Evolutionary conservation across 2,888 invertebrate species (phyloP), one percentile per base, ranked within the genome.

Genomic region (Andrena praecox): DNA sequence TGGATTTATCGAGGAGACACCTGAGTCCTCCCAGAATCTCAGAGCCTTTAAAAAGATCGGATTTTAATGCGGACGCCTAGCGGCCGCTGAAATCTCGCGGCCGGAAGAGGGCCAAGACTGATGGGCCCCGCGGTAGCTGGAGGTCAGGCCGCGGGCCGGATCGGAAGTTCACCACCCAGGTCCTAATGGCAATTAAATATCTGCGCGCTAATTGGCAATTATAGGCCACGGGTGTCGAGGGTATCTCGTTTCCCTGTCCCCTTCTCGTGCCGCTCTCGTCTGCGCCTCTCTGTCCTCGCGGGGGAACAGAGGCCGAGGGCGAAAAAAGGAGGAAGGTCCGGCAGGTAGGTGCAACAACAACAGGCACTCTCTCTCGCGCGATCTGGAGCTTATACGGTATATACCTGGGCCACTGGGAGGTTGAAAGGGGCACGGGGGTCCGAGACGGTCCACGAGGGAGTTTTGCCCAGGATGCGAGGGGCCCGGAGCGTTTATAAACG

Each of bases 161-260:
- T 85, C 86, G 82, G 79, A 64, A 82, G 87, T 90, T 83, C 83
- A 85, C 90, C 91, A 90, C 91, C 91, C 90, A 87, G 24, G 24
- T 73, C 84, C 90, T 87, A 93, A 93, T 91, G 91, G 91, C 93
- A 93, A 94, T 94, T 93, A 93, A 93, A 94, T 93, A 93, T 93
- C 93, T 89, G 76, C 89, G 82, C 88, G 92, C 94, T 94, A 94
- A 93, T 94, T 94, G 94, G 91, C 94, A 94, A 94, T 94, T 94
- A 94, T 93, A 86, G 85, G 82, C 76, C 91, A 89, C 90, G 89
- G 91, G 90, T 90, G 91, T 91, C 87, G 90, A 76, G 69, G 83
- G 84, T 80, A 84, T 86, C 84, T 85, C 68, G 20, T 60, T 24
- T 86, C 79, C 85, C 72, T 79, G 31, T 76, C 70, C 70, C 6